Conservation (phyloP, 2,888 invertebrate genomes). For the Phlogophora meticulosa region DNA sequence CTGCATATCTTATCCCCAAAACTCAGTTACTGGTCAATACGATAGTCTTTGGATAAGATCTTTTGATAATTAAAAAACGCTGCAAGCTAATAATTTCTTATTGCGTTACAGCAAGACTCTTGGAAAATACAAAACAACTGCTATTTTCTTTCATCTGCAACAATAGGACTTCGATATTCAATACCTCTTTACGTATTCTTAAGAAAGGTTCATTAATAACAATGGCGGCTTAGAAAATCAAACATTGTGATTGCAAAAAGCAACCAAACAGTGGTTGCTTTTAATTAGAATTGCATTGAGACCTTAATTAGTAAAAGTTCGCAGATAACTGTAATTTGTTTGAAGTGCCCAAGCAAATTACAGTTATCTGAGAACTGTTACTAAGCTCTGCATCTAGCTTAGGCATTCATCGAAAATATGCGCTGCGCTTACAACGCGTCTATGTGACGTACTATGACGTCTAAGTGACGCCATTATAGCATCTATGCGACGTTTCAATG, state of each 20-base stretch:
- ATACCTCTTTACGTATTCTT: slow-evolving; percentile 3
- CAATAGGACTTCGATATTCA: slow-evolving; percentile 2
- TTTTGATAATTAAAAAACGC: too few relatives aligned
- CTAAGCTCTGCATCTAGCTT: background rate
- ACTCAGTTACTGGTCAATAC: too few relatives aligned
- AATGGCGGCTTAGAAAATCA: slow-evolving; percentile 33
- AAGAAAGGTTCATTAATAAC: slow-evolving; percentile 16
- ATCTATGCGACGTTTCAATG: too few relatives aligned
- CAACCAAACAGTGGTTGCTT: background rate
- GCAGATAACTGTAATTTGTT: background rate
- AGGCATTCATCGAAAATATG: background rate
- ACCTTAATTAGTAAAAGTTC: background rate
- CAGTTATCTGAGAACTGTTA: too few relatives aligned
- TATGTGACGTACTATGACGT: too few relatives aligned
- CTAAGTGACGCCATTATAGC: too few relatives aligned
- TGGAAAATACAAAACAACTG: background rate
- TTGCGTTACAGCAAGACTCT: background rate
- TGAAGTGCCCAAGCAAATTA: too few relatives aligned
- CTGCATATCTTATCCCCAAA: too few relatives aligned
- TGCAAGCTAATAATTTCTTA: background rate
- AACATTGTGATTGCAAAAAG: slow-evolving; percentile 17
- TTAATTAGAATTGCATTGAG: slow-evolving; percentile 17
- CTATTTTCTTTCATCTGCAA: slow-evolving; percentile 11
- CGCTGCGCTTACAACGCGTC: background rate
- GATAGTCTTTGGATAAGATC: too few relatives aligned